Percentiles rank a stretch among this genome's conserved stretches.
These are phyloP conservation scores for Eupleurogrammus muticus DNA, from an alignment of 2,797 vertebrate genomes.

Conservation along the genomic window DNA sequence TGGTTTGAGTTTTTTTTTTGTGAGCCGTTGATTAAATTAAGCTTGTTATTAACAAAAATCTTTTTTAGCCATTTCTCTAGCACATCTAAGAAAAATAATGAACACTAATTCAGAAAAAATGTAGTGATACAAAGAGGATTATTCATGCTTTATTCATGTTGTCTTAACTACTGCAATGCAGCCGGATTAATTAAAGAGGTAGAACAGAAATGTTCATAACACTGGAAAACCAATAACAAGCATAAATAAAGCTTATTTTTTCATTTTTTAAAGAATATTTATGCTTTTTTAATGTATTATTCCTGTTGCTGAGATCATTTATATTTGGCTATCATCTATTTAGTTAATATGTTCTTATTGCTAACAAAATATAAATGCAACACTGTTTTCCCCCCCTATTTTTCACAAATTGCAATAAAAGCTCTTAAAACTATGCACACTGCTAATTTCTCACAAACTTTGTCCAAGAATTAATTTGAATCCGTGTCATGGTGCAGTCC, in stretches of 20 bases:
- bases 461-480: too few relatives aligned
- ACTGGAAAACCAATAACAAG: neutral
- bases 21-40: neutral
- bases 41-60: neutral
- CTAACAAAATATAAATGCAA: too few relatives aligned
- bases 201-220: neutral
- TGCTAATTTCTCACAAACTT: too few relatives aligned
- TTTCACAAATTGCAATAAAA: too few relatives aligned
- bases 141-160: constrained; percentile 3
- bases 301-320: neutral
- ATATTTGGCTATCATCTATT: neutral
- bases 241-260: neutral
- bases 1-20: neutral
- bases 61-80: neutral
- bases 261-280: neutral
- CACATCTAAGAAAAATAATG: neutral
- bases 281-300: neutral
- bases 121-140: constrained; percentile 8
- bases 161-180: neutral
- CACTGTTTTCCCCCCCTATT: too few relatives aligned
- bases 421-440: too few relatives aligned
- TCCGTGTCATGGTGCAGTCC: too few relatives aligned
- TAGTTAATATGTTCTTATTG: neutral
- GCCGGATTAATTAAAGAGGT: neutral
- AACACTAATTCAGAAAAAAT: neutral